phyloP scores from a whole-genome alignment of 2,888 invertebrate genomes.

The Eumacrocentrus americanus region DNA sequence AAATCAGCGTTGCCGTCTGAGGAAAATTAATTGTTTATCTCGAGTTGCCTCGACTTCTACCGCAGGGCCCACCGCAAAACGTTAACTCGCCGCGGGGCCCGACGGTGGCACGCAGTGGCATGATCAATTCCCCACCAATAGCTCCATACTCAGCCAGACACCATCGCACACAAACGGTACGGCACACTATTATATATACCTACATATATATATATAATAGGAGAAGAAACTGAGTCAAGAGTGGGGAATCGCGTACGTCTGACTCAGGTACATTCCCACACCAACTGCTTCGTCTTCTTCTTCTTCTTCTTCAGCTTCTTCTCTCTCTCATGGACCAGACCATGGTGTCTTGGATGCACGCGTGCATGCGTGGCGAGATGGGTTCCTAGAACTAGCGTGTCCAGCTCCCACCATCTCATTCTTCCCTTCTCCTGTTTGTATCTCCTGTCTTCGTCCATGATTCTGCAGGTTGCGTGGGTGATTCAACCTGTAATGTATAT shows the following conservation, averaged over 20 bases:
- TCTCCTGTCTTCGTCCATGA: not conserved
- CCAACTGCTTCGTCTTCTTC: not conserved
- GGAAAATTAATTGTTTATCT: conserved; percentile 54
- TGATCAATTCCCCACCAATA: too few species aligned
- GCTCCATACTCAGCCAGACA: conserved; percentile 18
- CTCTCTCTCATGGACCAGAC: conserved; percentile 14
- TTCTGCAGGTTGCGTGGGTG: conserved; percentile 25
- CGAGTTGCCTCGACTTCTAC: conserved; percentile 42
- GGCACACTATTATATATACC: too few species aligned
- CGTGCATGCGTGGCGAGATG: conserved; percentile 43
- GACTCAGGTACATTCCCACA: not conserved
- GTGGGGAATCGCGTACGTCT: not conserved
- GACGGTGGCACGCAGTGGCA: conserved; percentile 17
- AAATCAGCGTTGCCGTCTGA: conserved; percentile 43
- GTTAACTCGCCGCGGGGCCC: conserved; percentile 35
- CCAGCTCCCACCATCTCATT: conserved; percentile 25
- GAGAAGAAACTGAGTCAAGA: conserved; percentile 1
- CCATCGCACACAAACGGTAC: too few species aligned
- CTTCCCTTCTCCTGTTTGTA: not conserved
- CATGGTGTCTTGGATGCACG: conserved; percentile 27
- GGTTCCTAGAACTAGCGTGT: conserved; percentile 56
- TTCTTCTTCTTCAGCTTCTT: not conserved
- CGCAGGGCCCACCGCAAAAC: conserved; percentile 49
- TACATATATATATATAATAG: not conserved
- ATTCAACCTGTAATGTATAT: conserved; percentile 8